Evolutionary conservation across 2,888 invertebrate species (phyloP).

Genomic region (Epistrophella euchroma): DNA sequence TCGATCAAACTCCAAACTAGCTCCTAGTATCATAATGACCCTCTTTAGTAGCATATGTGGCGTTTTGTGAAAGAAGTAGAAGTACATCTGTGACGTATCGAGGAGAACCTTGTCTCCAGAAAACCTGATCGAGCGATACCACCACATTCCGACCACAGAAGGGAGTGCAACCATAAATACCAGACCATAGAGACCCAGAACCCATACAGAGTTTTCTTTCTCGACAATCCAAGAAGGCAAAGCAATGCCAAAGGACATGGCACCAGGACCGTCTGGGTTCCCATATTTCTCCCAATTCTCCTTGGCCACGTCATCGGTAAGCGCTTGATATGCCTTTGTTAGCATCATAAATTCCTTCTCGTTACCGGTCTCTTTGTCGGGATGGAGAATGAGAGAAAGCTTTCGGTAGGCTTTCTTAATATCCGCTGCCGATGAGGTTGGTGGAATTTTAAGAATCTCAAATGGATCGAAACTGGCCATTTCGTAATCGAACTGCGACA

Average conservation of each 20-base stretch:
- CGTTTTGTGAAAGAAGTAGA: conserved; percentile 97
- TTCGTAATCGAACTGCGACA: conserved; percentile 98
- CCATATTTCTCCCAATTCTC: conserved; percentile 99
- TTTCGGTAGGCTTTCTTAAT: conserved; percentile 98
- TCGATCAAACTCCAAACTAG: conserved; percentile 97
- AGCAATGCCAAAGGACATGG: conserved; percentile 99
- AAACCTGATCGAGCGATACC: conserved; percentile 98
- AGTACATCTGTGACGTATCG: conserved; percentile 98
- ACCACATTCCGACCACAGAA: conserved; percentile 97
- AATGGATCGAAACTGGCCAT: conserved; percentile 99
- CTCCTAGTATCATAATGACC: conserved; percentile 97
- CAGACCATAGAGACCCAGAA: conserved; percentile 95
- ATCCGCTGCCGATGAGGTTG: conserved; percentile 93
- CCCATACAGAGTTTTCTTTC: conserved; percentile 99
- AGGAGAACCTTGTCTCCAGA: conserved; percentile 98
- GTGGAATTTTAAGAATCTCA: conserved; percentile 95
- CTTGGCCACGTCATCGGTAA: conserved; percentile 98
- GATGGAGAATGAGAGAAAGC: conserved; percentile 96
- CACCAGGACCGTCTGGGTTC: conserved; percentile 99
- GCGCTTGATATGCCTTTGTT: conserved; percentile 95
- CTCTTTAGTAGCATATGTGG: conserved; percentile 97
- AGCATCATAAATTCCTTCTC: conserved; percentile 98
- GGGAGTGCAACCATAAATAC: conserved; percentile 99
- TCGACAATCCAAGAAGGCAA: conserved; percentile 99
- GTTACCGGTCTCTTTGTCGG: conserved; percentile 98